phyloP scores from a whole-genome alignment of 2,113 vertebrate genomes.

The Callionymus lyra region DNA sequence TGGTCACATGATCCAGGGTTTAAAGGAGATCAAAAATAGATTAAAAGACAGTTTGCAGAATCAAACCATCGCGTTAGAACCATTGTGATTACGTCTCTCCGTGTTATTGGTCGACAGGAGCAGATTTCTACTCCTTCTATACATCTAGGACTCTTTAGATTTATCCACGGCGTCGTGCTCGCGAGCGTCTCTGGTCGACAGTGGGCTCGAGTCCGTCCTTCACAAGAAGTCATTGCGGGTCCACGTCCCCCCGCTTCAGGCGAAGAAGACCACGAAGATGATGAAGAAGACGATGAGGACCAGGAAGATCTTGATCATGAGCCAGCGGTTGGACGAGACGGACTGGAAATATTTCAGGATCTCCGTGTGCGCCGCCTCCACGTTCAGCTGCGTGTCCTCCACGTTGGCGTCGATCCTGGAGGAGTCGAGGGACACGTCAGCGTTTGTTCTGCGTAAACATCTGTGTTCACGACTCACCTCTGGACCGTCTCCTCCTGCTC shows the following conservation, averaged over 20 bases:
- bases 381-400: slow-evolving; percentile 84
- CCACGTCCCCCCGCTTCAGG: slow-evolving; percentile 57
- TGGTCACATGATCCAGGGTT: slow-evolving; percentile 4
- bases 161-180: slow-evolving; percentile 16
- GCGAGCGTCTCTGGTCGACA: slow-evolving; percentile 27
- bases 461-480: slow-evolving; percentile 62
- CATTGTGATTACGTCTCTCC: slow-evolving; percentile 57
- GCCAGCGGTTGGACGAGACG: slow-evolving; percentile 88
- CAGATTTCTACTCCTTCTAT: slow-evolving; percentile 19
- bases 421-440: background rate
- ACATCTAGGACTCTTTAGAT: slow-evolving; percentile 33
- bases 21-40: slow-evolving; percentile 15
- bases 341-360: slow-evolving; percentile 95
- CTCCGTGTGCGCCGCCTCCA: slow-evolving; percentile 82
- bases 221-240: slow-evolving; percentile 12
- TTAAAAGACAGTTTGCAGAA: slow-evolving; percentile 69
- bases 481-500: slow-evolving; percentile 88
- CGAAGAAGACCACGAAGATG: slow-evolving; percentile 89
- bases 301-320: slow-evolving; percentile 94
- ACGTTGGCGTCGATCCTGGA: slow-evolving; percentile 84
- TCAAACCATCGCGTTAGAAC: slow-evolving; percentile 67
- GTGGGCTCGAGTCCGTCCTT: slow-evolving; percentile 28
- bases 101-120: slow-evolving; percentile 46
- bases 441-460: background rate
- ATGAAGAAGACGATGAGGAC: slow-evolving; percentile 89